Evolutionary conservation across 2,888 invertebrate genomes (phyloP).

Genomic region (Tenthredo livida): DNA sequence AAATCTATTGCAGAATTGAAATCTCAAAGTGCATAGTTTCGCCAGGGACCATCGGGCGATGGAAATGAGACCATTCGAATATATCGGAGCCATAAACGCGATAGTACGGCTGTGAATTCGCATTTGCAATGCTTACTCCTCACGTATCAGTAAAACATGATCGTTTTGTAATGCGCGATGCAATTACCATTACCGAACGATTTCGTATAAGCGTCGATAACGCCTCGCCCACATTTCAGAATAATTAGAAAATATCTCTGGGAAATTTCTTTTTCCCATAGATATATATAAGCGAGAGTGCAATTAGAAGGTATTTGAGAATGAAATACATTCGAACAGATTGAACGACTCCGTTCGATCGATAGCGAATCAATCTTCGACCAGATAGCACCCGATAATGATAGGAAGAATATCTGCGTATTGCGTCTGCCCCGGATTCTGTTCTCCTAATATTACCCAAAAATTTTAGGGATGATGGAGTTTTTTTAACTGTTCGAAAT

Average conservation of each 20-base stretch:
- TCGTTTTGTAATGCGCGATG: constrained; percentile 19
- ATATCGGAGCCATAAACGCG: constrained; percentile 5
- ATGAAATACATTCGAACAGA: neutral
- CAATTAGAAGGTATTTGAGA: neutral
- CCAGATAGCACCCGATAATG: neutral
- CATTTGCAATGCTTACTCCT: neutral
- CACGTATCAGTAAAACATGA: constrained; percentile 22
- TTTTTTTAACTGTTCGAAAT: neutral
- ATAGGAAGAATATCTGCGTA: neutral
- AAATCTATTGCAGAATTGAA: constrained; percentile 6
- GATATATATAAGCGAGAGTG: neutral
- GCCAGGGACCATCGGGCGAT: neutral
- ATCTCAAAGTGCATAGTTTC: constrained; percentile 22
- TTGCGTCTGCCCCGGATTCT: neutral
- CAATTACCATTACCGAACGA: constrained; percentile 1
- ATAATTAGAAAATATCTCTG: neutral
- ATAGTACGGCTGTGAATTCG: neutral
- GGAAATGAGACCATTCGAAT: constrained; percentile 20
- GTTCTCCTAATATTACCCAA: neutral
- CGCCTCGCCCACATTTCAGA: neutral
- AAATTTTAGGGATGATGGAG: neutral
- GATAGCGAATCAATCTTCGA: neutral
- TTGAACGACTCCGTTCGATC: neutral
- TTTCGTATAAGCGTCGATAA: neutral
- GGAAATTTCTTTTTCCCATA: neutral